Conservation (phyloP, 2,888 invertebrate species). For the Pilophorus perplexus region DNA sequence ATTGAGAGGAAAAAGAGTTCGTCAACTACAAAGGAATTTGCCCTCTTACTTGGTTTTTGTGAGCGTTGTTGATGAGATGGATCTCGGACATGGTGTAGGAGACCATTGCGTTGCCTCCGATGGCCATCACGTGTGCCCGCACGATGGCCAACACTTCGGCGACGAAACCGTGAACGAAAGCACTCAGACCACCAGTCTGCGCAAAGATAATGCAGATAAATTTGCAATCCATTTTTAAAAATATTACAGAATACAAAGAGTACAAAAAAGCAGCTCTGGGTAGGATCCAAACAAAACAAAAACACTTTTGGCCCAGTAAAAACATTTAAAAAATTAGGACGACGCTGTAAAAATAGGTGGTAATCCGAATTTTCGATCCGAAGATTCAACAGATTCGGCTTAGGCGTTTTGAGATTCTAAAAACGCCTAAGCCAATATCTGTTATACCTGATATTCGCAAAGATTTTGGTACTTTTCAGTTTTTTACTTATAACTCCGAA, state of each 20-base stretch:
- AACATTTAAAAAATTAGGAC: too few relatives aligned
- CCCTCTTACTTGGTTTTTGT: constrained; percentile 85
- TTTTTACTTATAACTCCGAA: too few relatives aligned
- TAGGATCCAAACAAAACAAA: neutral
- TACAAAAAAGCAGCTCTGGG: too few relatives aligned
- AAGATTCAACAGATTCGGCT: too few relatives aligned
- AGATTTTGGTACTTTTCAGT: too few relatives aligned
- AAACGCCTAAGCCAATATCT: too few relatives aligned
- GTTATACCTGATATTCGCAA: too few relatives aligned
- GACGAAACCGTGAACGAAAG: constrained; percentile 90
- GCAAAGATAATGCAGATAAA: too few relatives aligned
- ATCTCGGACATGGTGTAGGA: constrained; percentile 91
- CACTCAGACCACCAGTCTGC: constrained; percentile 83
- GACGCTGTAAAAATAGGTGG: too few relatives aligned
- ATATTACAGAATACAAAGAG: too few relatives aligned
- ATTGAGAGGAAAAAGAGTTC: neutral
- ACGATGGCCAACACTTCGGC: constrained; percentile 91
- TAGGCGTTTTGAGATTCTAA: too few relatives aligned
- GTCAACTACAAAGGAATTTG: neutral
- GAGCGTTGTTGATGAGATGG: constrained; percentile 85
- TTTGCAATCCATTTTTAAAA: neutral
- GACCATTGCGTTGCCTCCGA: constrained; percentile 94
- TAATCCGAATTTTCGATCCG: too few relatives aligned
- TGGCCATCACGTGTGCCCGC: constrained; percentile 85
- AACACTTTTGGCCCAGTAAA: neutral